Evolutionary conservation across 2,888 invertebrate genomes (phyloP).

Genomic region (Drosophila mimetica): DNA sequence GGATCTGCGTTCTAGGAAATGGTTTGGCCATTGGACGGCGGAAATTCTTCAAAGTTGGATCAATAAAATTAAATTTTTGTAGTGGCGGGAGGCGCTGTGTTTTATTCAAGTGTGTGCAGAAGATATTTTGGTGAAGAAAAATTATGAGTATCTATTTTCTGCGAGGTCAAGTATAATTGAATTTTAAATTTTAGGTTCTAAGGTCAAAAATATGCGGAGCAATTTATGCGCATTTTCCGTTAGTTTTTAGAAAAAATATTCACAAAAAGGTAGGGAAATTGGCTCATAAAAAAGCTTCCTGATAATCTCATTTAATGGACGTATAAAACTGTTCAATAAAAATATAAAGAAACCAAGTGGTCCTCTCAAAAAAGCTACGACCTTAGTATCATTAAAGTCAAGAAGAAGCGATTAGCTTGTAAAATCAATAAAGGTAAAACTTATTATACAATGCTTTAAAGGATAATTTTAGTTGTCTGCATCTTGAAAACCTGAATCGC

Average conservation of each 20-base stretch:
- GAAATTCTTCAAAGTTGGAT: not conserved
- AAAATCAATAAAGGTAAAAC: not conserved
- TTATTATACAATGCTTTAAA: too few species aligned
- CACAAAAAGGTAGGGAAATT: conserved; percentile 26
- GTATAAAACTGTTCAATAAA: conserved; percentile 8
- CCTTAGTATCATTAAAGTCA: not conserved
- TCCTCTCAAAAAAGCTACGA: not conserved
- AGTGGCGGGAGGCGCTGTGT: conserved; percentile 21
- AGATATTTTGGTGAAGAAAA: not conserved
- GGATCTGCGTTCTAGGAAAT: conserved; percentile 17
- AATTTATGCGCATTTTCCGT: not conserved
- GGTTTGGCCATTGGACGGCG: not conserved
- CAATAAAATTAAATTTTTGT: conserved; percentile 45
- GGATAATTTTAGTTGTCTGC: too few species aligned
- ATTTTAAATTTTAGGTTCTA: not conserved
- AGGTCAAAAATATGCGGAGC: not conserved
- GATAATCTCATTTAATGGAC: conserved; percentile 12
- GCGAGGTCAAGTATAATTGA: not conserved
- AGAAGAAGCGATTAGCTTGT: not conserved
- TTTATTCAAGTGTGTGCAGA: conserved; percentile 26
- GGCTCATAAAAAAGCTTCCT: conserved; percentile 33
- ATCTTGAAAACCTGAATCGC: too few species aligned
- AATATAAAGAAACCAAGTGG: conserved; percentile 14
- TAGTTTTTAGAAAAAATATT: not conserved
- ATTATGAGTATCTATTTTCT: not conserved